Evolutionary conservation across 2,797 vertebrate species (phyloP), one percentile per base, ranked within the genome.

Genomic region (Danio jaintianensis): DNA sequence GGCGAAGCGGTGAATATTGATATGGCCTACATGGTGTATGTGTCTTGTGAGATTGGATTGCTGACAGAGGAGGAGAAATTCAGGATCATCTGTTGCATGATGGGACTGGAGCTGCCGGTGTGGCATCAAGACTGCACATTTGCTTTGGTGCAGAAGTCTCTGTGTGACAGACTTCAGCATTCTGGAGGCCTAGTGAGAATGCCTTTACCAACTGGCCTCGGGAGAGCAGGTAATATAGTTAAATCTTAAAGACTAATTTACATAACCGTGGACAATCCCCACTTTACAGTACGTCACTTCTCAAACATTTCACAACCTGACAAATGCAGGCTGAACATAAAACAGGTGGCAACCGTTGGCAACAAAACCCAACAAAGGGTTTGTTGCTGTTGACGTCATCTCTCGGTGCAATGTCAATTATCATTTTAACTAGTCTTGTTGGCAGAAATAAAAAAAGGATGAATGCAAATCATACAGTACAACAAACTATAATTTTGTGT

Each of bases 11-110:
- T 96, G 48, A 95, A 95, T 78, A 75, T 95, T 0, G 94, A 95
- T 79, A 95, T 96, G 95, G 91, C 92, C 0, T 95, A 94, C 89
- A 95, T 96, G 95, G 94, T 94, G 0, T 96, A 93, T 4, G 90
- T 95, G 6, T 91, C 95, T 13, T 64, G 89, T 10, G 84, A 82
- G 5, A 87, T 90, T 0, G 93, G 90, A 0, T 86, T 95, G 0
- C 61, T 96, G 63, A 89, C 38, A 0, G 56, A 87, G 0, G 85
- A 88, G 0, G 93, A 95, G 71, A 95, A 92, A 81, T 85, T 91
- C 42, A 90, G 94, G 80, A 95, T 95, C 64, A 88, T 95, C 58
- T 87, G 84, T 82, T 95, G 95, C 87, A 96, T 96, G 95, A 72
- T 74, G 79, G 87, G 86, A 38, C 84, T 96, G 85, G 94, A 95